Evolutionary conservation across 35 echinoderm and acorn worm species (phyloP), one percentile per base, ranked within the genome.

Genomic region (Holothuria glaberrima): DNA sequence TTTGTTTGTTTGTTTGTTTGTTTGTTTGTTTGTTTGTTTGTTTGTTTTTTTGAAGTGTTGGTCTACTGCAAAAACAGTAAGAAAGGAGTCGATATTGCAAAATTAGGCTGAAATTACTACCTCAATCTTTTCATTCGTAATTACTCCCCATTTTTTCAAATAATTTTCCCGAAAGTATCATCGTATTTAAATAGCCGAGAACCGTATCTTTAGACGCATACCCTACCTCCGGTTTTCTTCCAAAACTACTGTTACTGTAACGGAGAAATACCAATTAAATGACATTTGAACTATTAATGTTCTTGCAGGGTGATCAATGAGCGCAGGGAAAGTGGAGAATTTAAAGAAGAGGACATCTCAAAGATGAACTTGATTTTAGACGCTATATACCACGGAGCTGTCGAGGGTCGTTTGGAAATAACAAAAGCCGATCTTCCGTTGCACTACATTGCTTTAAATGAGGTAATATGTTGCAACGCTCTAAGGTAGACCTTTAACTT

Each of bases 401-500:
- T 62, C 33, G 70, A 92, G 27, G 95, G 92, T 12, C 86, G 82
- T n/a, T 65, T 98, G 12, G 95, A 94, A 26, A 87, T 90, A 36
- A 66, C 72, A 5, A 94, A 94, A 64, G 95, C 95, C 21, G 95
- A 98, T 66, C 82, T 98, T 34, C 95, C 95, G 12, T 80, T 94
- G 22, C 93, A 98, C 38, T 98, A 98, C 35, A 92, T 94, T 50
- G 86, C 87, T 14, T 36, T 94, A 46, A 68, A 60, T 20, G 92
- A 98, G 90, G 95, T 96, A 71, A 41, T 41, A 41, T 7, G 7
- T 7, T 4, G 36, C 36, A 41, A 41, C 36, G 36, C 36, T 7
- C 7, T 41, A 4, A 41, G 36, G 7, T 41, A 7, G n/a, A n/a
- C n/a, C n/a, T n/a, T n/a, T 41, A 41, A 41, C 7, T 41, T 41